Evolutionary conservation across 1,140 invertebrate species (phyloP).

Genomic region (Drosophila pectinifera): DNA sequence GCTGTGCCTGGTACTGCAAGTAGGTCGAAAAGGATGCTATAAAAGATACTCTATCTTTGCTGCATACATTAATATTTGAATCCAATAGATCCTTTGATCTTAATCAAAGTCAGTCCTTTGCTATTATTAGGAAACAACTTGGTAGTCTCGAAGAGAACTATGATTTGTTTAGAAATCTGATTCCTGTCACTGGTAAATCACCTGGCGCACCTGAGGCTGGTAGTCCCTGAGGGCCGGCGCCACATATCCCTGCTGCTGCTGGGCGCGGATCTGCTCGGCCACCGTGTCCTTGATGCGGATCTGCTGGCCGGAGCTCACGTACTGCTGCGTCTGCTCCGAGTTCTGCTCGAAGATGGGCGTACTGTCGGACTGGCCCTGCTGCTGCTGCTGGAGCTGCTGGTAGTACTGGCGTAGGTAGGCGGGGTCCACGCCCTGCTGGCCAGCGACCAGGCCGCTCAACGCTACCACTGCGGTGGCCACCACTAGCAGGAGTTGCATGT

Average conservation of each 20-base stretch:
- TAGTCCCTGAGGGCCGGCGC: conserved; percentile 78
- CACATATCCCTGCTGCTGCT: conserved; percentile 80
- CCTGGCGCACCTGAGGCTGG: conserved; percentile 67
- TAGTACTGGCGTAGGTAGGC: conserved; percentile 83
- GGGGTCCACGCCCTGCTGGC: conserved; percentile 75
- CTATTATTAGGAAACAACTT: background rate
- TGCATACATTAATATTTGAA: background rate
- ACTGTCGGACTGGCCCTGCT: conserved; percentile 64
- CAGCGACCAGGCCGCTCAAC: conserved; percentile 60
- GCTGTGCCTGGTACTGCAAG: conserved; percentile 73
- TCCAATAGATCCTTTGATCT: background rate
- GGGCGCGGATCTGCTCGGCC: conserved; percentile 76
- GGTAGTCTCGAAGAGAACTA: too few species aligned
- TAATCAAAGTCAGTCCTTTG: background rate
- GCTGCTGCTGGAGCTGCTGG: conserved; percentile 75
- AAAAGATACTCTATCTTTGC: too few species aligned
- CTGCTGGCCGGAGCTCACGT: conserved; percentile 75
- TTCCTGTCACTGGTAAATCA: too few species aligned
- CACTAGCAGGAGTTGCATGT: conserved; percentile 69
- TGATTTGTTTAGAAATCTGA: background rate
- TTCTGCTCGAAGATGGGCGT: conserved; percentile 84
- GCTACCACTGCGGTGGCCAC: conserved; percentile 65
- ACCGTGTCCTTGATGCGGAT: conserved; percentile 81
- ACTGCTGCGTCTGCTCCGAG: conserved; percentile 81
- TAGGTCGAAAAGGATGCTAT: background rate